These are phyloP conservation scores for Bubalus kerabau DNA, from an alignment of 2,113 vertebrate genomes.

Conservation along the genomic window DNA sequence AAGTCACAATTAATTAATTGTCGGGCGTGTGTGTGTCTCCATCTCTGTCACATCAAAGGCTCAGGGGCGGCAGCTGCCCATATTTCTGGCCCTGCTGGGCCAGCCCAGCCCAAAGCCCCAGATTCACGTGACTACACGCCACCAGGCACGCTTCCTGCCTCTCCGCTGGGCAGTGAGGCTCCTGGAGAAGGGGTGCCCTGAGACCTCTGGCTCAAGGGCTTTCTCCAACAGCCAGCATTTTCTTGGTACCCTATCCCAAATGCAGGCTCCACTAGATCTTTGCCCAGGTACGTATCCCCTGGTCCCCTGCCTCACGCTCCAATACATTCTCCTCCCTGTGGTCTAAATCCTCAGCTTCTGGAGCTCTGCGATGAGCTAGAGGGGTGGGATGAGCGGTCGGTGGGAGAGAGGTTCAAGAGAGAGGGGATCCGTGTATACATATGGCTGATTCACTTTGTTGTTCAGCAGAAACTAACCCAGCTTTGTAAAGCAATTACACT, in stretches of 20 bases:
- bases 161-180: background rate
- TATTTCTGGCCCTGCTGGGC: background rate
- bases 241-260: background rate
- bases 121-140: background rate
- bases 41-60: slow-evolving; percentile 72
- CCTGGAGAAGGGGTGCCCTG: background rate
- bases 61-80: slow-evolving; percentile 5
- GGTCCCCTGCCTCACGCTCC: too few relatives aligned
- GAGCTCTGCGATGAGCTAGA: background rate
- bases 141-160: background rate
- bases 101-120: background rate
- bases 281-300: accelerated
- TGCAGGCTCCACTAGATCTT: accelerated
- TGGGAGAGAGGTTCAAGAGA: background rate
- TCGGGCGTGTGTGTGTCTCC: slow-evolving; percentile 67
- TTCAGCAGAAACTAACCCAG: background rate
- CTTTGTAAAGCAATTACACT: background rate
- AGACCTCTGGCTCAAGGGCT: background rate
- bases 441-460: background rate
- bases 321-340: background rate
- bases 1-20: slow-evolving; percentile 82
- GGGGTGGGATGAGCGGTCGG: background rate
- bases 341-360: background rate
- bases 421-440: background rate
- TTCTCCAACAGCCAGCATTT: background rate